Percentiles rank a stretch among this genome's conserved stretches.
phyloP scores from a whole-genome alignment of 2,113 vertebrate species.

The Pygathrix nemaeus region DNA sequence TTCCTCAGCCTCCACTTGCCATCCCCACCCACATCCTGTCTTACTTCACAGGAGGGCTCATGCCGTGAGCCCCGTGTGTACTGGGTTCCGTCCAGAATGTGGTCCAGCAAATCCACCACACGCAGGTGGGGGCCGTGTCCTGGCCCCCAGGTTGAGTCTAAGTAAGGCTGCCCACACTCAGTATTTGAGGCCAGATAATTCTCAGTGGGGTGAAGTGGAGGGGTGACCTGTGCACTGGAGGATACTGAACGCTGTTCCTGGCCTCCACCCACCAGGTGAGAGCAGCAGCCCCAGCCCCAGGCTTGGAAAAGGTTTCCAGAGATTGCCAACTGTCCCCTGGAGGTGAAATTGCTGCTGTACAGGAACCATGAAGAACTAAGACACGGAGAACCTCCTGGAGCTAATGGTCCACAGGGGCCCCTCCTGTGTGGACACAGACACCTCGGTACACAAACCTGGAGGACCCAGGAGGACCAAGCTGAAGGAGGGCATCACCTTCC shows the following conservation, averaged over 20 bases:
- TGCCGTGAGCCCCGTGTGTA: neutral
- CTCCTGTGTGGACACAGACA: neutral
- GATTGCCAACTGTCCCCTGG: neutral
- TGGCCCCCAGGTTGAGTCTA: neutral
- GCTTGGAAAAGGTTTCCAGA: neutral
- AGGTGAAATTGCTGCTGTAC: rapidly evolving
- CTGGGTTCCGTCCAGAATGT: neutral
- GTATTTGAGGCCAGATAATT: rapidly evolving
- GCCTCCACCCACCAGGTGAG: too few species aligned
- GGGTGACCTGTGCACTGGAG: neutral
- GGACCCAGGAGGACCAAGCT: neutral
- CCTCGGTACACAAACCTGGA: neutral
- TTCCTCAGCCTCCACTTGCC: neutral
- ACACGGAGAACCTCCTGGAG: rapidly evolving
- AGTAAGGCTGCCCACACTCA: neutral
- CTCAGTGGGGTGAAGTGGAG: too few species aligned
- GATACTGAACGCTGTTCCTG: too few species aligned
- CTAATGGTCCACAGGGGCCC: neutral
- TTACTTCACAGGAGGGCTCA: neutral
- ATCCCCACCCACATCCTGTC: neutral
- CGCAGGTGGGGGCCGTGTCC: rapidly evolving
- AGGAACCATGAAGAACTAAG: neutral
- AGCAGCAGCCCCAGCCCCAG: rapidly evolving
- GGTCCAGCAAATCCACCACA: rapidly evolving
- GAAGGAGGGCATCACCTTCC: neutral